Evolutionary conservation across 1,140 invertebrate species (phyloP), one percentile per base, ranked within the genome.

Genomic region (Gryon sp.): DNA sequence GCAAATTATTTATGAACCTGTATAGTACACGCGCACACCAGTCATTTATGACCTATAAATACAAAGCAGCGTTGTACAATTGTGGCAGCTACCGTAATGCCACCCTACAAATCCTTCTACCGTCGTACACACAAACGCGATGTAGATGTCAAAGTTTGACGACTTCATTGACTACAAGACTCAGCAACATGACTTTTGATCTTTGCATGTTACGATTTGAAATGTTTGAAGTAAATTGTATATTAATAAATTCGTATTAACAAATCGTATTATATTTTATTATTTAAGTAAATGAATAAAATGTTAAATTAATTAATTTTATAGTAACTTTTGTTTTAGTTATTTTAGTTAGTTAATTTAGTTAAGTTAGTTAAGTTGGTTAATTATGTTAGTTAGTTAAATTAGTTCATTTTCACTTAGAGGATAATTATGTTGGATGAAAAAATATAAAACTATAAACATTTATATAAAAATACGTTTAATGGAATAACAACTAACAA

Each of bases 391-490:
- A n/a, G n/a, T n/a, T n/a, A n/a, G n/a, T n/a, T n/a, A n/a, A n/a
- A n/a, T n/a, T n/a, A n/a, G n/a, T n/a, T n/a, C n/a, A n/a, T n/a
- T n/a, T n/a, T n/a, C n/a, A n/a, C n/a, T n/a, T n/a, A n/a, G n/a
- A n/a, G n/a, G n/a, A n/a, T n/a, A n/a, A n/a, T n/a, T n/a, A n/a
- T n/a, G n/a, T n/a, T n/a, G n/a, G n/a, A 12, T 9, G 15, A 32
- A 57, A 45, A 40, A 60, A 57, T 46, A 26, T 18, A 40, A 15
- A 20, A 41, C n/a, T 26, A 4, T 14, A 28, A n/a, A n/a, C 53
- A 26, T 45, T 83, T 78, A 68, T 87, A 85, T 82, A 86, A 86
- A 87, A 87, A 86, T 86, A 85, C 48, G 81, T 87, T 86, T 86
- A 86, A 85, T 85, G 83, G 79, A n/a, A 85, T 86, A 87, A 83